Evolutionary conservation across 2,888 invertebrate genomes (phyloP), one percentile per base, ranked within the genome.

Genomic region (Corbicula japonica): DNA sequence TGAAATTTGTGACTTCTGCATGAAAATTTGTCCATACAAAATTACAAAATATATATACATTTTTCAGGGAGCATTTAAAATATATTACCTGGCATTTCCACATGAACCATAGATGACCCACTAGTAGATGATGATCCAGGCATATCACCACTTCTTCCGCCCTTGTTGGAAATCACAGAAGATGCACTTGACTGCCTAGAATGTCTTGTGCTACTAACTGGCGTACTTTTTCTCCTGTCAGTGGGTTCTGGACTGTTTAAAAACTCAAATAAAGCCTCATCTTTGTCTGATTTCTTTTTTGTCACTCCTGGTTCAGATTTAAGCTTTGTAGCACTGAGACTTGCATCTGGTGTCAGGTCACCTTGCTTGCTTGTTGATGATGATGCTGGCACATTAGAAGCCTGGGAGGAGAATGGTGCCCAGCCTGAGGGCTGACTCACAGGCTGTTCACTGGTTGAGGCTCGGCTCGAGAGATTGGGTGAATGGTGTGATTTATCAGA

Each of bases 191-290:
- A 92, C 83, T 92, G 92, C 63, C 92, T 72, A 6, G 93, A 93
- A 86, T 92, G 92, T 66, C 88, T 84, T 28, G 84, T 85, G 69
- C 88, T 90, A 61, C 86, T 88, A 15, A 76, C 80, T 21, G 88
- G 87, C 23, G 87, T 87, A n/a, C 79, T 80, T 65, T 85, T 86
- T 23, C 74, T 81, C 18, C 82, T 66, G 15, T 89, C 89, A n/a
- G 81, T 66, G 26, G 90, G 84, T 28, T 91, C 91, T 48, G 89
- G 87, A 70, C 92, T 92, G 86, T 94, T 94, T 30, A 94, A 85
- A 88, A 93, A 94, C 78, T 94, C 93, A 87, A 94, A 93, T 50
- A 94, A 84, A 26, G 94, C 93, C 35, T 93, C 93, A 81, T 94
- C 94, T 54, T 92, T 91, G 71, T 92, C 91, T 52, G 89, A 87